Evolutionary conservation across 2,113 vertebrate species (phyloP), one percentile per base, ranked within the genome.

Genomic region (Hippocampus zosterae): DNA sequence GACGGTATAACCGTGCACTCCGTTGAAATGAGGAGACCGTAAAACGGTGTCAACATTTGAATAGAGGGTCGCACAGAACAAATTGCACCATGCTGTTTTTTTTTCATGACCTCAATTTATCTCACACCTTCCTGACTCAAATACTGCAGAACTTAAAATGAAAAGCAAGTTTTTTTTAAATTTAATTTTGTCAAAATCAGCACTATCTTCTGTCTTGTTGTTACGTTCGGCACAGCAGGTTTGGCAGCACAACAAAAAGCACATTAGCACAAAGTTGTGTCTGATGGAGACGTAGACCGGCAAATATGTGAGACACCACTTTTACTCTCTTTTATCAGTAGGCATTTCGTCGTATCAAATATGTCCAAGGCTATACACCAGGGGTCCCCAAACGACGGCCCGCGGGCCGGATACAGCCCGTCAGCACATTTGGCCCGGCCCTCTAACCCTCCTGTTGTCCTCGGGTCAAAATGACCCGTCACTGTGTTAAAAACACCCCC

Each of bases 171-270:
- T 84, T 85, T 81, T 80, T 77, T 75, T 77, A 64, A 78, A 18
- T 85, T 80, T 80, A 78, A 81, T 85, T 86, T 80, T 79, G 81
- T 81, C 78, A 73, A 84, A 73, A 84, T 88, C 87, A 85, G 84
- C 83, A 86, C 74, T 78, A 82, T 88, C 81, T 84, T 87, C 80
- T 80, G 89, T 85, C 81, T 81, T 85, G 71, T 88, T 86, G 80
- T 80, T 85, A 73, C 61, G 69, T 77, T 77, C 76, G 77, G 75
- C 76, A 48, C 76, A 85, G 78, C 73, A 68, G 75, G 65, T 81
- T 82, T 87, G 80, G 80, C 81, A 76, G 75, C 65, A 77, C 79
- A 76, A 73, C 73, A 71, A 73, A 75, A 78, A 78, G 69, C 75
- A 83, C 83, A 82, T 84, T 87, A 82, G 65, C 6, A 23, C 69